Conservation (phyloP, 2,113 vertebrate species). For the Tichodroma muraria region DNA sequence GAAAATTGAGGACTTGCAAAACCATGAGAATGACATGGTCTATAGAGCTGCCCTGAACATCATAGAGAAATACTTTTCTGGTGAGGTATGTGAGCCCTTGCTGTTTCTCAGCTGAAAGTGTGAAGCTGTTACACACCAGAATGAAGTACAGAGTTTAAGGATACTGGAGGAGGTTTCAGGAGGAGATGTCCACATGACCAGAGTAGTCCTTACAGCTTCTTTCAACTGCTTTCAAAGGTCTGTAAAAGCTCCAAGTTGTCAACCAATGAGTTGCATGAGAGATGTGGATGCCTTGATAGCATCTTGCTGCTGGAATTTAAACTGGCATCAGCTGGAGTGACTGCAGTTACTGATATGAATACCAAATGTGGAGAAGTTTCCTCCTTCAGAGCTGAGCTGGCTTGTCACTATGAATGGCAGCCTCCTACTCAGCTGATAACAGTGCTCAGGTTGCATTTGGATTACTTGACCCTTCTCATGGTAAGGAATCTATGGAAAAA, state of each 20-base stretch:
- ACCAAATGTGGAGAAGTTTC: slow-evolving; percentile 16
- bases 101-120: background rate
- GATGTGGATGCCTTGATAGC: background rate
- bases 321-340: slow-evolving; percentile 13
- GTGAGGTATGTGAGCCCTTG: slow-evolving; percentile 70
- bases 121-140: background rate
- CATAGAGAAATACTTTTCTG: slow-evolving; percentile 81
- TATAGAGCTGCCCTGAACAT: slow-evolving; percentile 75
- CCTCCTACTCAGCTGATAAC: background rate
- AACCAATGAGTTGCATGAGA: background rate
- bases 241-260: background rate
- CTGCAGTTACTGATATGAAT: slow-evolving; percentile 30
- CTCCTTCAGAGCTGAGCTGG: background rate
- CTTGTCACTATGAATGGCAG: background rate
- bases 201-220: background rate
- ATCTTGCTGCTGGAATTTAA: slow-evolving; percentile 36
- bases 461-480: background rate
- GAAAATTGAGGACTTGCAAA: slow-evolving; percentile 82
- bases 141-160: background rate
- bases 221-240: background rate
- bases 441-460: background rate
- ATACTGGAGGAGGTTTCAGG: background rate
- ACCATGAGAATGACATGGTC: slow-evolving; percentile 77
- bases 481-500: background rate
- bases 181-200: background rate